A percentile compares a stretch with the other conserved stretches of the same genome.
These are phyloP conservation scores for Eutolmus rufibarbis DNA, from an alignment of 2,888 invertebrate species.

Conservation along the genomic window DNA sequence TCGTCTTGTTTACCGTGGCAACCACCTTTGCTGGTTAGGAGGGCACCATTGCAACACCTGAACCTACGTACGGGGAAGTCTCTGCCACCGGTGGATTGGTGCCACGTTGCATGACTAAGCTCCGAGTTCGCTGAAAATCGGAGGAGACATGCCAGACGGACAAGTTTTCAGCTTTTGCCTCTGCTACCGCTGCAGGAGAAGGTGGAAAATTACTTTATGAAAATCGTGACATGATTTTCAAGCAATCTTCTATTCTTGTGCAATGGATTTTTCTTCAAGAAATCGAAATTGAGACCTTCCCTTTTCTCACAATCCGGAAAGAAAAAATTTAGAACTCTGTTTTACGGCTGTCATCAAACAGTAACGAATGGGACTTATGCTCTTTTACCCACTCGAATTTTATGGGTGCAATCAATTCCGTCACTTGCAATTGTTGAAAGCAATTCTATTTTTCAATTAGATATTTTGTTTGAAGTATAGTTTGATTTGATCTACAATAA, in stretches of 20 bases:
- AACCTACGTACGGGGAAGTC: background rate
- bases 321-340: background rate
- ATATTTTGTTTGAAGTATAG: background rate
- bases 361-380: background rate
- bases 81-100: background rate
- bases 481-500: no score
- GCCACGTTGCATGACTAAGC: background rate
- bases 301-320: background rate
- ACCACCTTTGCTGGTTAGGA: background rate
- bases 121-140: background rate
- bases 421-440: background rate
- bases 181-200: background rate
- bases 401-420: background rate
- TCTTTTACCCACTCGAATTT: background rate
- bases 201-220: background rate
- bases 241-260: background rate
- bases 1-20: background rate
- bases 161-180: background rate
- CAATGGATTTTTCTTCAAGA: background rate
- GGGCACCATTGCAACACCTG: background rate
- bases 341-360: background rate
- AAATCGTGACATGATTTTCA: background rate
- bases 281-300: background rate
- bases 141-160: background rate
- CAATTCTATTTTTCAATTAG: background rate